Base-by-base conservation (phyloP, 2,797 vertebrate species). In the Limnodromus scolopaceus region DNA sequence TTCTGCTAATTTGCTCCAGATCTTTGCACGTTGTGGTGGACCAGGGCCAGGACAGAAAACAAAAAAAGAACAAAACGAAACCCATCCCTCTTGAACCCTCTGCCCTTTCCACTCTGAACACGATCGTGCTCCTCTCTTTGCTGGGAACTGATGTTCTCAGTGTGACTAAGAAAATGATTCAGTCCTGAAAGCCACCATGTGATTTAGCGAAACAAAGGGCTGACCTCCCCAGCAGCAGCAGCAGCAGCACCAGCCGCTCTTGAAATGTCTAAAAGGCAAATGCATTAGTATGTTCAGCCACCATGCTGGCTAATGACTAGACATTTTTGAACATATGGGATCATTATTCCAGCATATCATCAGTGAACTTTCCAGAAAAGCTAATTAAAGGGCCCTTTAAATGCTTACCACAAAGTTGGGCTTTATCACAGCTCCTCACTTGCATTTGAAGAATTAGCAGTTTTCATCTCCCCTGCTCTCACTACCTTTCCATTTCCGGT, bases 351-450 rank as follows among this genome's bases (percentile, higher is more conserved):
- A 97, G 97, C 96, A 96, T 96, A 97, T 96, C 97, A 97, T 96
- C 97, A 97, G 95, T 97, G 96, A 98, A 97, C 94, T 97, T 98
- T 98, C 97, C 97, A 98, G 97, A 98, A 98, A 98, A 97, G 89
- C 97, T 98, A 97, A 98, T 98, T 98, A 98, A 97, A 96, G 91
- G 78, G 91, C 82, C 93, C 96, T 98, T 97, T 97, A 97, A 97
- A 98, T 96, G 96, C 96, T 97, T 97, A 97, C 97, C 95, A 98
- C 95, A 98, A 98, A 97, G 96, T 84, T 96, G 94, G 43, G 95
- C 89, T 96, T 98, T 98, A 97, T 97, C 97, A 94, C 83, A 96
- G 78, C 70, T 95, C 94, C 94, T 97, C 74, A 74, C 65, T 96
- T 74, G 9, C 84, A 88, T 97, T 97, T 97, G 96, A 97, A 97